Base-by-base conservation (phyloP, 2,797 vertebrate genomes). In the Hozukius guyotensis region DNA sequence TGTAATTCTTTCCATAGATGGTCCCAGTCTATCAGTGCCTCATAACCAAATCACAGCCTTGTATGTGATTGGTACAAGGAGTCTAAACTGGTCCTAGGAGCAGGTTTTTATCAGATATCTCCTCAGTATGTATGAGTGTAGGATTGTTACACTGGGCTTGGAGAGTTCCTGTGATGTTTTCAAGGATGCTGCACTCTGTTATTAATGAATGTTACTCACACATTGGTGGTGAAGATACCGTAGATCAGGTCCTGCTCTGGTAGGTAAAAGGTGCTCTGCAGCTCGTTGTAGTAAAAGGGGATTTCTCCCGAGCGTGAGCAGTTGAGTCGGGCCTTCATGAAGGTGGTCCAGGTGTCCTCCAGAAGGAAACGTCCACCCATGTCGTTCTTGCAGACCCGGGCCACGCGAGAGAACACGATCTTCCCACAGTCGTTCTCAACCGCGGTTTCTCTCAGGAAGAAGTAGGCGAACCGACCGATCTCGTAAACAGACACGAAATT, bases 301-400 rank as follows among this genome's bases (percentile, higher is more conserved):
- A 98, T 97, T 85, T 99, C 98, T 24, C 98, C 98, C 0, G 98
- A 97, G 36, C 97, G 97, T 12, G 98, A 99, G 88, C 98, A 99
- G 95, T 99, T 99, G 57, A 99, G 94, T 0, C 98, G 96, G 2
- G 98, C 97, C 92, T 99, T 99, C 97, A 98, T 99, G 91, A 99
- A 99, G 2, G 98, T 99, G 73, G 98, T 99, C 98, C 98, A 99
- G 0, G 98, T 99, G 91, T 99, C 98, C 78, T 99, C 98, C 78
- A 99, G 80, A 12, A 99, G 96, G 42, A 99, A 99, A 1, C 98
- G 97, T 4, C 98, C 98, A 0, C 98, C 98, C 6, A 99, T 94
- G 68, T 99, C 98, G 0, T 99, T 99, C 93, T 98, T 97, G 82
- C 98, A 99, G 16, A 99, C 96, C 0, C 98, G 96, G 3, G 98